Evolutionary conservation across 2,113 vertebrate genomes (phyloP).

Genomic region (Pachypanchax playfairii): DNA sequence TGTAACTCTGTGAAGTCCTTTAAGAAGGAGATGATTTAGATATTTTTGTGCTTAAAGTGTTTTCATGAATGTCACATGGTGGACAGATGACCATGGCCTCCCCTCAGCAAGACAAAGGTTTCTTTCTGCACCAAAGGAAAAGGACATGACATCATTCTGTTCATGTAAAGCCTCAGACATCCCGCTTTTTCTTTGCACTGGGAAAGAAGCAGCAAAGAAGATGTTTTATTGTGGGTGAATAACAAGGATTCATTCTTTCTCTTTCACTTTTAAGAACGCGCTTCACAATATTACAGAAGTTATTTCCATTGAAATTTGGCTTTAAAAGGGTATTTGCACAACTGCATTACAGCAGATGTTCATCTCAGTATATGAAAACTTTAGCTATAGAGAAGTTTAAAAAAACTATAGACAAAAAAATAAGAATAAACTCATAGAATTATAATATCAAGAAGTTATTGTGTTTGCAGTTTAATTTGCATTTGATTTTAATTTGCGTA

Average conservation of each 20-base stretch:
- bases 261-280: slow-evolving; percentile 26
- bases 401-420: too few relatives aligned
- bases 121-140: slow-evolving; percentile 78
- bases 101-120: slow-evolving; percentile 72
- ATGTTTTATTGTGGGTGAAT: slow-evolving; percentile 50
- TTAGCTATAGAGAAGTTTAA: too few relatives aligned
- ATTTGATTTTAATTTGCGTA: too few relatives aligned
- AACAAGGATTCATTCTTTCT: slow-evolving; percentile 38
- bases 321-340: too few relatives aligned
- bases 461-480: too few relatives aligned
- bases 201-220: slow-evolving; percentile 33
- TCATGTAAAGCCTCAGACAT: slow-evolving; percentile 68
- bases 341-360: too few relatives aligned
- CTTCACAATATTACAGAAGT: too few relatives aligned
- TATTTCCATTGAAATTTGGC: slow-evolving; percentile 12
- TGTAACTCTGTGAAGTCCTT: too few relatives aligned
- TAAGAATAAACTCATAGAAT: too few relatives aligned
- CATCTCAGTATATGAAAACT: too few relatives aligned
- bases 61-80: slow-evolving; percentile 71
- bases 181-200: slow-evolving; percentile 55
- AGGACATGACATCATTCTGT: slow-evolving; percentile 78
- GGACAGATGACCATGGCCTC: slow-evolving; percentile 50
- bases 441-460: too few relatives aligned
- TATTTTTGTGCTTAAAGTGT: slow-evolving; percentile 55
- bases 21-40: not conserved